Evolutionary conservation across 2,888 invertebrate species (phyloP), one percentile per base, ranked within the genome.

Genomic region (Dilophus febrilis): DNA sequence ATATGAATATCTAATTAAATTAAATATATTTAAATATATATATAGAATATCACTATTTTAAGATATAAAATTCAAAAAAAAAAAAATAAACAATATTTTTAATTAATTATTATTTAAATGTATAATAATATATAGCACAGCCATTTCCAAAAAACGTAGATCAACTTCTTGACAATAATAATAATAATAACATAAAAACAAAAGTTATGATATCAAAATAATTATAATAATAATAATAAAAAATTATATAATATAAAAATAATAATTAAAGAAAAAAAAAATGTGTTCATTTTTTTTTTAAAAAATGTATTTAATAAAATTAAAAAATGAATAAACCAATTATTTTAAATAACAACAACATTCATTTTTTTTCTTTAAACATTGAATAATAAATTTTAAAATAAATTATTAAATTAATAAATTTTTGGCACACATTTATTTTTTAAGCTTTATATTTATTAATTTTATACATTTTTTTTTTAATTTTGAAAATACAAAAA

Each of bases 81-180:
- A 31, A 31, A n/a, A 31, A 6, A 5, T 13, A n/a, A 31, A 14
- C 31, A 31, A 31, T 31, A 31, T 31, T 31, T 10, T 31, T 31
- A 31, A 31, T 31, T 31, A 31, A 31, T 13, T 31, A 7, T 13
- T 13, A 16, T 33, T 13, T 33, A 17, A 13, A 13, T 30, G 5
- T 30, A 13, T 30, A 30, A 33, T 14, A 17, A 33, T 33, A 17
- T 34, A 51, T 56, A 72, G 74, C 71, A 69, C 74, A 77, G 77
- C 76, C 77, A 78, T 78, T 77, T 81, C 79, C 77, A 77, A 79
- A 78, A 80, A 84, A 84, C 82, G 83, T 83, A 81, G 82, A 84
- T 85, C 84, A 85, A 85, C 84, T 86, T 84, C 84, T 84, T 82
- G 81, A 82, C 53, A 58, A 58, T 57, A 58, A 53, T 34, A 42